These are phyloP conservation scores for Halcyon chelicuti DNA, from an alignment of 2,797 vertebrate genomes.

Conservation along the genomic window DNA sequence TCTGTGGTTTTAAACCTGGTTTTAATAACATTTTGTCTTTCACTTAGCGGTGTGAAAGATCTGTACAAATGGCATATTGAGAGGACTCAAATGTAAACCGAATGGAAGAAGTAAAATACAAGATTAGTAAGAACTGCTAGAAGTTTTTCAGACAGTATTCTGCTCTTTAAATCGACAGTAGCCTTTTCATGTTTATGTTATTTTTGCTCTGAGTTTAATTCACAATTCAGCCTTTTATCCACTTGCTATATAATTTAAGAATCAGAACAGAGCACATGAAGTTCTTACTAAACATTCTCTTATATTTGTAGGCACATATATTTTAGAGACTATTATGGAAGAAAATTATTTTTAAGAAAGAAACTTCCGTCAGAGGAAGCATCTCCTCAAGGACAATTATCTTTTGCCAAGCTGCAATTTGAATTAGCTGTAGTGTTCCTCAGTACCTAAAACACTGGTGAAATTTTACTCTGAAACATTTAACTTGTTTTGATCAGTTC, in stretches of 20 bases:
- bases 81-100: neutral
- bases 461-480: neutral
- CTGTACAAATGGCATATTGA: neutral
- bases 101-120: neutral
- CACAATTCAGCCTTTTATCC: neutral
- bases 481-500: neutral
- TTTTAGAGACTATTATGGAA: neutral
- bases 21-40: neutral
- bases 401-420: neutral
- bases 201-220: neutral
- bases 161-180: neutral
- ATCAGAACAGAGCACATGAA: neutral
- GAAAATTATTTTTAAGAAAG: neutral
- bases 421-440: neutral
- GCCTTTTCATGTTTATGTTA: neutral
- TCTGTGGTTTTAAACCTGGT: neutral
- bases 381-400: neutral
- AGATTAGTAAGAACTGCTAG: neutral
- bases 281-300: neutral
- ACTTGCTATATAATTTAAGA: neutral
- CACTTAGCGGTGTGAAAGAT: neutral
- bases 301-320: neutral
- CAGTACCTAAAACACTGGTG: neutral
- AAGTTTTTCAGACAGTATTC: neutral
- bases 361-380: neutral